phyloP scores from a whole-genome alignment of 2,797 vertebrate species.

The Hozukius guyotensis region DNA sequence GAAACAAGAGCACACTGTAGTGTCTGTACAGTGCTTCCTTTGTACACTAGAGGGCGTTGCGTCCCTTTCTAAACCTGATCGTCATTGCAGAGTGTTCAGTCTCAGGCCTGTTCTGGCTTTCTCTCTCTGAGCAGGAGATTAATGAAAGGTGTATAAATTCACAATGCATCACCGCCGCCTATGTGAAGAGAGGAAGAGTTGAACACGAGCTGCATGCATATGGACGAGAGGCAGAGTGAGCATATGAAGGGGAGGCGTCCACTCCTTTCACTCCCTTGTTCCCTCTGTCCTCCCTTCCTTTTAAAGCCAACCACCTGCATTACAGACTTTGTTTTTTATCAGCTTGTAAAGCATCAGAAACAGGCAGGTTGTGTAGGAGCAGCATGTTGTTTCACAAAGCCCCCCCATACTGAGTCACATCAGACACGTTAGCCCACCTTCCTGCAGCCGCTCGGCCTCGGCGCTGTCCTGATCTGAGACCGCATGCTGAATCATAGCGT shows the following conservation, averaged over 20 bases:
- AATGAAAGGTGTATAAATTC: slow-evolving; percentile 54
- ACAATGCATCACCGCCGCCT: slow-evolving; percentile 27
- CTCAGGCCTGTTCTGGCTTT: slow-evolving; percentile 6
- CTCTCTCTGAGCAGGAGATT: slow-evolving; percentile 26
- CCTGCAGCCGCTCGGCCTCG: slow-evolving; percentile 18
- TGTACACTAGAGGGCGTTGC: slow-evolving; percentile 69
- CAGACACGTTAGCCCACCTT: slow-evolving; percentile 30
- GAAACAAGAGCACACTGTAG: not conserved
- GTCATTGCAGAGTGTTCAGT: not conserved
- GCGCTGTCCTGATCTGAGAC: slow-evolving; percentile 10
- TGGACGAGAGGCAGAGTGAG: slow-evolving; percentile 23
- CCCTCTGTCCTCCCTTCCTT: slow-evolving; percentile 10
- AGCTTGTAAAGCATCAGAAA: not conserved
- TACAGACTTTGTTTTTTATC: slow-evolving; percentile 24
- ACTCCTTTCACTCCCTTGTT: slow-evolving; percentile 4
- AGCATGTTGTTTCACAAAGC: slow-evolving; percentile 19
- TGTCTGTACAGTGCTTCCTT: slow-evolving; percentile 18
- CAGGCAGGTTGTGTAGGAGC: slow-evolving; percentile 6
- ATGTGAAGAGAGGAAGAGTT: slow-evolving; percentile 23
- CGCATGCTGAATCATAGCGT: slow-evolving; percentile 51
- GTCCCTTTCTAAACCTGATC: slow-evolving; percentile 20
- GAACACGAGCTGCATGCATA: slow-evolving; percentile 39
- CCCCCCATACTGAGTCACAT: slow-evolving; percentile 5
- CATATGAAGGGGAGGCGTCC: slow-evolving; percentile 35
- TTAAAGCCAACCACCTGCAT: slow-evolving; percentile 26